Conservation (phyloP, 2,113 vertebrate genomes). For the Colistium nudipinnis region DNA sequence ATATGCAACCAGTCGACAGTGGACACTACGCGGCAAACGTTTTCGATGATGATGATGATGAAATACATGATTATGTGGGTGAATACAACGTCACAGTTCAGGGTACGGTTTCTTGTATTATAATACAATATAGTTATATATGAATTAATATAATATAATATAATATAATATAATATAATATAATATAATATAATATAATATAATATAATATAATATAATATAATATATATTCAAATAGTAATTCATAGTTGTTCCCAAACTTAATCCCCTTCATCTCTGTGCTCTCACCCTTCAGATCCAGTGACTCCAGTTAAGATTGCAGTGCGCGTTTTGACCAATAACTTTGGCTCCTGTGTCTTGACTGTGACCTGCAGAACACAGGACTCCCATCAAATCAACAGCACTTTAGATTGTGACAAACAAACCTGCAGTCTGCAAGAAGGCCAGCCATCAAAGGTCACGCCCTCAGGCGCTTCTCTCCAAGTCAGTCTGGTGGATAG, state of each 20-base stretch:
- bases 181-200: neutral
- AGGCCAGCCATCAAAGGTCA: neutral
- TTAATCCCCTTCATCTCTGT: neutral
- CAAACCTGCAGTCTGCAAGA: constrained; percentile 15
- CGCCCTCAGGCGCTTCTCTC: neutral
- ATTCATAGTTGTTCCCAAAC: neutral
- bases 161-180: no score
- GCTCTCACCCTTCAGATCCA: constrained; percentile 13
- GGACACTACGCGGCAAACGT: rapidly evolving
- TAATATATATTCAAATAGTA: no score
- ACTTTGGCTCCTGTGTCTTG: constrained; percentile 10
- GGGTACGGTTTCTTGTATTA: constrained; percentile 23
- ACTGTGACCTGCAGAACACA: constrained; percentile 36
- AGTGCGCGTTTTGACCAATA: rapidly evolving
- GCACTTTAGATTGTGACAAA: neutral
- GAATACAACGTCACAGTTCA: constrained; percentile 1
- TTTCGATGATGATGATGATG: rapidly evolving
- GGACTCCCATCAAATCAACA: constrained; percentile 12
- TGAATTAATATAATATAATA: no score
- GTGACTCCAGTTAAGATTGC: constrained; percentile 3
- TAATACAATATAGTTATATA: neutral
- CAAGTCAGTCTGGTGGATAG: neutral
- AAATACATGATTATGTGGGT: rapidly evolving
- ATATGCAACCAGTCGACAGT: neutral
- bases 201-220: no score